Evolutionary conservation across 2,797 vertebrate genomes (phyloP).

Genomic region (Graptemys geographica): DNA sequence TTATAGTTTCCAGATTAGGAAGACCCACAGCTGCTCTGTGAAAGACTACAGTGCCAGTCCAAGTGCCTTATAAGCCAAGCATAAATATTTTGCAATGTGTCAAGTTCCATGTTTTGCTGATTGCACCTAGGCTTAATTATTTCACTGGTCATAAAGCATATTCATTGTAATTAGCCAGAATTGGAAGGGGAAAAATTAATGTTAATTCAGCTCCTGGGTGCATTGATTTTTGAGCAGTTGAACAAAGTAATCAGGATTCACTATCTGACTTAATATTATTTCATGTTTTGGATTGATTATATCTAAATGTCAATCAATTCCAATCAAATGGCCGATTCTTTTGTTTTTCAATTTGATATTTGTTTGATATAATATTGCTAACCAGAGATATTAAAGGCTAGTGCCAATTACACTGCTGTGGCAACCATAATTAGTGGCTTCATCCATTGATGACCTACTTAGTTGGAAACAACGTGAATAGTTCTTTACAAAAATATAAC

Average conservation of each 20-base stretch:
- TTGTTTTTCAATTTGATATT: constrained; percentile 51
- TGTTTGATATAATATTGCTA: constrained; percentile 54
- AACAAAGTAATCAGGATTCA: constrained; percentile 58
- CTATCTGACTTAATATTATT: constrained; percentile 75
- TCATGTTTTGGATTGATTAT: constrained; percentile 71
- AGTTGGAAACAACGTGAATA: constrained; percentile 26
- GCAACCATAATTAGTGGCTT: constrained; percentile 45
- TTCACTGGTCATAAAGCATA: not conserved
- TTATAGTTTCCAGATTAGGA: not conserved
- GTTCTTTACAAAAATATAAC: not conserved
- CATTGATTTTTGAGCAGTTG: constrained; percentile 59
- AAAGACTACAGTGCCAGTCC: not conserved
- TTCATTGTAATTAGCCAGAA: constrained; percentile 13
- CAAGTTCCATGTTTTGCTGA: not conserved
- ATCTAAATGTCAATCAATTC: constrained; percentile 79
- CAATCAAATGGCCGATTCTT: constrained; percentile 50
- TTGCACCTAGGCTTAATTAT: constrained; percentile 37
- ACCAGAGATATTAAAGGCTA: constrained; percentile 55
- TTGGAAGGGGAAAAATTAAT: constrained; percentile 53
- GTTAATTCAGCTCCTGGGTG: constrained; percentile 55
- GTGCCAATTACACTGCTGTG: constrained; percentile 56
- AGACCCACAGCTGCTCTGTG: not conserved
- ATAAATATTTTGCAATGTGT: not conserved
- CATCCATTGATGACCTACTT: constrained; percentile 40
- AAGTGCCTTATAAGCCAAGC: not conserved